phyloP scores from a whole-genome alignment of 2,113 vertebrate genomes.

The Ceuthmochares aereus region DNA sequence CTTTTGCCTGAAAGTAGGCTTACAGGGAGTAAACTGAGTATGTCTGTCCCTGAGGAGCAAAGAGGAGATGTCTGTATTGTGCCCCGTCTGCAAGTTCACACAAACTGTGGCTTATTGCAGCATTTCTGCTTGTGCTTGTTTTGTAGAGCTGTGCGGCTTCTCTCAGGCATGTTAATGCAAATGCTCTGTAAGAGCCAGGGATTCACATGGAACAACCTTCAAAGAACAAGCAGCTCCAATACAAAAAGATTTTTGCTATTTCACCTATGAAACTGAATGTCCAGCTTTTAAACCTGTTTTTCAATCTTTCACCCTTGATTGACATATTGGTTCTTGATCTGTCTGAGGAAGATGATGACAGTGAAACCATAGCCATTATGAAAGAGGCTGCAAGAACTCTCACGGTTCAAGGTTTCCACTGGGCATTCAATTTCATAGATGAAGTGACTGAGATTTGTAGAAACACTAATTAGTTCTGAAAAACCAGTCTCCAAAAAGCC shows the following conservation, averaged over 20 bases:
- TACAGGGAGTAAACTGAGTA: background rate
- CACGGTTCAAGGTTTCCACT: background rate
- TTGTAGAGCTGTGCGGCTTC: background rate
- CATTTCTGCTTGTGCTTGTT: background rate
- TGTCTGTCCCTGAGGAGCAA: fast-evolving
- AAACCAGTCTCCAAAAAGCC: background rate
- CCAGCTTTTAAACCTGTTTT: background rate
- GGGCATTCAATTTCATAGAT: background rate
- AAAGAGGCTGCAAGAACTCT: background rate
- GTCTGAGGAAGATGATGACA: background rate
- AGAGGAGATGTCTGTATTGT: background rate
- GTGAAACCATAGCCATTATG: background rate
- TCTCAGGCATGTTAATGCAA: background rate
- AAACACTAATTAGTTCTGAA: background rate
- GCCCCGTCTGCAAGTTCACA: background rate
- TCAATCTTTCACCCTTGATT: background rate
- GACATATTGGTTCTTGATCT: background rate
- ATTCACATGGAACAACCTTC: background rate
- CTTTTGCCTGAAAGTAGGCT: background rate
- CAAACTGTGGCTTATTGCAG: background rate
- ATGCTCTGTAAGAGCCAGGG: background rate
- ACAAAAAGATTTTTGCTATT: background rate
- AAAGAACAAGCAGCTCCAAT: background rate
- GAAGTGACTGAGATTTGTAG: background rate
- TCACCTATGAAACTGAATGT: background rate